Base-by-base conservation (phyloP, 2,888 invertebrate genomes). In the Lepidocyrtoides sp. region DNA sequence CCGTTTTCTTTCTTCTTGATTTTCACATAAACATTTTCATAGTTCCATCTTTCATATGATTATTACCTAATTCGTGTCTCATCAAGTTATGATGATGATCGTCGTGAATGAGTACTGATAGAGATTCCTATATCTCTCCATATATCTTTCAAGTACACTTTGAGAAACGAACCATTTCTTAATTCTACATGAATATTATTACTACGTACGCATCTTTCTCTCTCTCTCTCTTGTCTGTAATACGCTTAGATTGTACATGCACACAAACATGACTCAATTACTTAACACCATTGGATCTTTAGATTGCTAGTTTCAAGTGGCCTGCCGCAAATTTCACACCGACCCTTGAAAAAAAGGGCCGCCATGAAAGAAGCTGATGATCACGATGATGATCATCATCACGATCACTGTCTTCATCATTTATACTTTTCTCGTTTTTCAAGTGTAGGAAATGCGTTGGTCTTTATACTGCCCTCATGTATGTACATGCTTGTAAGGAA, bases 281-380 rank as follows among this genome's bases (percentile, higher is more conserved):
- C 89, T 83, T 89, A 89, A 89, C 36, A 89, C 54, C 72, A 89
- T 63, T 60, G 29, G 57, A 82, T 77, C 32, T 63, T n/a, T 69
- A 63, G 83, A 63, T 83, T 83, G 83, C 63, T 63, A 20, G 60
- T 83, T 77, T 83, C 89, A 89, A 89, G 89, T 89, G 89, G 89
- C 87, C 79, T 57, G 88, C 79, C 88, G 88, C 88, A 89, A 84
- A 66, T 89, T 89, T 89, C 89, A 89, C 89, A 84, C 89, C 89
- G 84, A 89, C 89, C 89, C 84, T 83, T 84, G 63, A n/a, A n/a
- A 75, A 89, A 83, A 83, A 54, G 77, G 83, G 83, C 89, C 89
- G 89, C 83, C 83, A 36, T 51, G 20, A 60, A 75, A 79, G 72
- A 69, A 48, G 23, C 17, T n/a, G 29, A 83, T 60, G n/a, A n/a